Conservation (phyloP, 2,888 invertebrate species). For the Tribolium freemani region DNA sequence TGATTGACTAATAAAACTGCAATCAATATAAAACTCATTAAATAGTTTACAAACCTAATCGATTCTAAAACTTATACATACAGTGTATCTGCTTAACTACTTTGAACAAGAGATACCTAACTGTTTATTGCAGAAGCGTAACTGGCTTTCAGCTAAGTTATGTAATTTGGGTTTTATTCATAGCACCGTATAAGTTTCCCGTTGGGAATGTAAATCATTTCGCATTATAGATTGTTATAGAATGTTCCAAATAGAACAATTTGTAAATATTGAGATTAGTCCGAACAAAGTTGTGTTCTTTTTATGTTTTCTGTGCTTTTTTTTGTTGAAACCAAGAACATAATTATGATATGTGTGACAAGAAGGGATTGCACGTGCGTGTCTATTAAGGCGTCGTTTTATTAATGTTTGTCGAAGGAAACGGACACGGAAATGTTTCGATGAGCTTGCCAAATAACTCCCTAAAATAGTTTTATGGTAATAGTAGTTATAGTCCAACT, state of each 20-base stretch:
- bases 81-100: not conserved
- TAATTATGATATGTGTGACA: too few species aligned
- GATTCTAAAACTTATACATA: not conserved
- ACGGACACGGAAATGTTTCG: slow-evolving; percentile 26
- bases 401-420: slow-evolving; percentile 21
- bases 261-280: not conserved
- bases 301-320: too few species aligned
- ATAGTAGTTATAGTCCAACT: slow-evolving; percentile 3
- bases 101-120: slow-evolving; percentile 10
- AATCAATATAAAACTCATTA: slow-evolving; percentile 22
- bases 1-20: slow-evolving; percentile 6
- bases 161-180: slow-evolving; percentile 7
- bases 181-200: slow-evolving; percentile 2
- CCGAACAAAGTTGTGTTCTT: too few species aligned
- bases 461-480: slow-evolving; percentile 7
- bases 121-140: slow-evolving; percentile 9
- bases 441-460: slow-evolving; percentile 17
- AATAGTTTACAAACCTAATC: not conserved
- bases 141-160: slow-evolving; percentile 17
- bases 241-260: not conserved
- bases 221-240: not conserved
- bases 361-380: not conserved
- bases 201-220: slow-evolving; percentile 7
- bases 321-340: too few species aligned
- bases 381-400: slow-evolving; percentile 5